Base-by-base conservation (phyloP, 2,797 vertebrate genomes). In the Acanthornis magna region DNA sequence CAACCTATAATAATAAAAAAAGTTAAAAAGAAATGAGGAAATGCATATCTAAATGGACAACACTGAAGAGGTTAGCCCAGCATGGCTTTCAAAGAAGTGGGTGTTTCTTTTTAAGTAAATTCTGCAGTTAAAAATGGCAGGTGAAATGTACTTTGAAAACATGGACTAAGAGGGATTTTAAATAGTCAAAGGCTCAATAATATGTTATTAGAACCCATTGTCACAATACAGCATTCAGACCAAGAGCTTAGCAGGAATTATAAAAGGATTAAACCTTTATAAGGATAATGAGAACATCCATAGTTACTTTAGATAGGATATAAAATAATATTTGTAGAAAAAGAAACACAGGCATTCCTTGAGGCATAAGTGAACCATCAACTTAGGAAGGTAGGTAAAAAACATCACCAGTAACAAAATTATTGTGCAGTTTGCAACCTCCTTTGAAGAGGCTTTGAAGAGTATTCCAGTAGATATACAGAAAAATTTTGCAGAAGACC, bases 231-330 rank as follows among this genome's bases (percentile, higher is more conserved):
- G 9, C 50, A 92, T 93, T 95, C 77, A 91, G 77, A 91, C 26
- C 25, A 85, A 79, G 67, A 87, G 83, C 90, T 96, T 94, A 93
- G 53, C 34, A 79, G 67, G 94, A 94, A 95, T 94, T 95, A 87
- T 92, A 85, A 94, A 81, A 89, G 85, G 93, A 96, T 95, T 93
- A 95, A 86, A 85, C 60, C 42, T 85, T 95, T 93, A 90, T 54
- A 82, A 79, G 78, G 25, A 67, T 89, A 94, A 95, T 86, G 74
- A 87, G 80, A 82, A 91, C 60, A 74, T 85, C 60, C 77, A 27
- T 50, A 96, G 78, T 96, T 91, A 61, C 53, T 93, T 91, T 61
- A 93, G 60, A 89, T 91, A 71, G 80, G 67, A 61, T 82, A 80
- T 61, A 95, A 89, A 91, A 88, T 66, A 62, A 76, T 80, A 71